These are phyloP conservation scores for Aphelinus atriplicis DNA, from an alignment of 1,140 invertebrate species.

Conservation along the genomic window DNA sequence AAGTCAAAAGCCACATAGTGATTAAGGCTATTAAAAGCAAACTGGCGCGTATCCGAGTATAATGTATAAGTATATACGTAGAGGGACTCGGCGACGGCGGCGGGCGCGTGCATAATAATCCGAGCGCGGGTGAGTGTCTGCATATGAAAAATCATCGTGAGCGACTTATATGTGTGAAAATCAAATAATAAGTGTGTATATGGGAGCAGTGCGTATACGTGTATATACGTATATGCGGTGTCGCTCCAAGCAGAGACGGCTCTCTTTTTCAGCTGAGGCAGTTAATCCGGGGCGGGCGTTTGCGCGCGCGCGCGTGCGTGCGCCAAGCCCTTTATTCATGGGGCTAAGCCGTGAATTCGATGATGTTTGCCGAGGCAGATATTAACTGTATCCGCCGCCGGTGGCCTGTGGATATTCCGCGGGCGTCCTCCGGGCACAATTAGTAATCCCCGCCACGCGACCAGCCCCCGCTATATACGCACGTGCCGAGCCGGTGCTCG, in stretches of 20 bases:
- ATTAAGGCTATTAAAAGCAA: slow-evolving; percentile 34
- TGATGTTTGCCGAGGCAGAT: slow-evolving; percentile 60
- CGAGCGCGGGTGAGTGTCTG: background rate
- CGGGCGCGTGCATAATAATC: background rate
- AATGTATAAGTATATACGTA: background rate
- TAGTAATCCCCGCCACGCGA: slow-evolving; percentile 63
- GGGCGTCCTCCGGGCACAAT: slow-evolving; percentile 60
- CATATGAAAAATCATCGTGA: slow-evolving; percentile 35
- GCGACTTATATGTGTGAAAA: slow-evolving; percentile 60
- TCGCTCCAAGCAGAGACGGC: too few species aligned
- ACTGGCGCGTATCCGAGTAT: slow-evolving; percentile 8
- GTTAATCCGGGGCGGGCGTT: too few species aligned
- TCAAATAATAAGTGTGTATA: slow-evolving; percentile 54
- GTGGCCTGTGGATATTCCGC: slow-evolving; percentile 59
- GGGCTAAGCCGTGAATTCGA: slow-evolving; percentile 46
- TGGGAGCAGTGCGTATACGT: too few species aligned
- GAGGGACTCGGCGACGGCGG: background rate
- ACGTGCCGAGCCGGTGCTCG: slow-evolving; percentile 51
- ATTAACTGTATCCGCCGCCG: slow-evolving; percentile 62
- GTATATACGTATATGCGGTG: too few species aligned
- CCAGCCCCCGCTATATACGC: slow-evolving; percentile 27
- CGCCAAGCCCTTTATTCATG: slow-evolving; percentile 22
- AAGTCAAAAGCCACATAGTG: slow-evolving; percentile 30
- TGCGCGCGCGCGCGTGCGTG: background rate
- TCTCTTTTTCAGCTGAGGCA: too few species aligned